phyloP scores from a whole-genome alignment of 2,113 vertebrate species.

The Oreochromis niloticus region DNA sequence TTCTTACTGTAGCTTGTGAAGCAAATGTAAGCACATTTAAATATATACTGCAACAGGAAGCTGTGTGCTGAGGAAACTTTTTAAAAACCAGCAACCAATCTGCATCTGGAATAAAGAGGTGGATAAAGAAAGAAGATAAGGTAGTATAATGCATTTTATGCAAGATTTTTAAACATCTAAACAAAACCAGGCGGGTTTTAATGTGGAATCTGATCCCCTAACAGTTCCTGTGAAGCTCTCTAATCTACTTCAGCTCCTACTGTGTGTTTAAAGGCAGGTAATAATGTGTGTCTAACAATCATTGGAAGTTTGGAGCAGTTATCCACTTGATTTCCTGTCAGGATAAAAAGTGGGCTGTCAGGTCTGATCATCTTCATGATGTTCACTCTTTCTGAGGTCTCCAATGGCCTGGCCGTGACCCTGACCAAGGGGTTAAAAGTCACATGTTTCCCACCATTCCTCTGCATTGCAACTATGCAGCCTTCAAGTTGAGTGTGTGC shows the following conservation, averaged over 20 bases:
- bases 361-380: constrained; percentile 19
- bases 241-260: constrained; percentile 28
- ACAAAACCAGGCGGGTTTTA: not conserved
- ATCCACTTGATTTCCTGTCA: constrained; percentile 53
- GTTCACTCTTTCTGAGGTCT: constrained; percentile 35
- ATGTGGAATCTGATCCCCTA: constrained; percentile 16
- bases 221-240: not conserved
- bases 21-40: not conserved
- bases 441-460: constrained; percentile 55
- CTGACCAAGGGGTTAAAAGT: constrained; percentile 38
- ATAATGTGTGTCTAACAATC: constrained; percentile 4
- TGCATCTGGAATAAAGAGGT: not conserved
- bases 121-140: not conserved
- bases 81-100: not conserved
- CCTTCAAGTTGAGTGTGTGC: constrained; percentile 18
- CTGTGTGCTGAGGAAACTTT: not conserved
- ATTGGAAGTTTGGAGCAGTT: constrained; percentile 12
- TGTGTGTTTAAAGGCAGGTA: constrained; percentile 35
- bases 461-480: not conserved
- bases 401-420: constrained; percentile 18
- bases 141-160: not conserved
- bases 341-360: constrained; percentile 38
- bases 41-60: not conserved
- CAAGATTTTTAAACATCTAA: not conserved
- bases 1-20: not conserved